Evolutionary conservation across 2,888 invertebrate species (phyloP), one percentile per base, ranked within the genome.

Genomic region (Hipparchia semele): DNA sequence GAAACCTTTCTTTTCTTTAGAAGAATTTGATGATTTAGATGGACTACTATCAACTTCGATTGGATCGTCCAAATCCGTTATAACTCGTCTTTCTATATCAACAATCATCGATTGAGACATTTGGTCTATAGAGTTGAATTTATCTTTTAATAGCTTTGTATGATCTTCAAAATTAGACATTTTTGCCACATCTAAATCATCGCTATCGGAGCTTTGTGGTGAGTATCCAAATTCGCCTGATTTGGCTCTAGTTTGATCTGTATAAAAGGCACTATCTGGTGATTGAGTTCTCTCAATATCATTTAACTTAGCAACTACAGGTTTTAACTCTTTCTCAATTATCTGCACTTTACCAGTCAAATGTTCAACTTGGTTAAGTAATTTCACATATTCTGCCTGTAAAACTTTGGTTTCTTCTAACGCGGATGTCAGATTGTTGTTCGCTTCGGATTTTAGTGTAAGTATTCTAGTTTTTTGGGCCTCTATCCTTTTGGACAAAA

Each of bases 331-430:
- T 72, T 94, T 95, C 76, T 97, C 97, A 76, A 97, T 95, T 9
- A 85, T 84, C 80, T 96, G 96, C 64, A 97, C 93, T 86, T 95
- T 94, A 69, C 95, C 94, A 56, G 97, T 95, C 74, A 96, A 90
- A 86, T 96, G 96, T 89, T 97, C 96, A 13, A 98, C 95, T 83
- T 86, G 82, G 73, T 92, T 94, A 0, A 94, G 77, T 56, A 91
- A 72, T 78, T 88, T 89, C 0, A 93, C 92, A 70, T 94, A 94
- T 73, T 96, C 95, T n/a, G 96, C 94, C 83, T 97, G 96, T 2
- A 97, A 87, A 59, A 95, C 92, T 86, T 95, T 96, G 5, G 96
- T 96, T 84, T 97, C 96, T 80, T 95, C 95, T 66, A 95, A 94
- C 0, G 97, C 96, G 46, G 96, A 95, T 64, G 94, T 95, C 67